Base-by-base conservation (phyloP, 2,113 vertebrate species). In the Ranitomeya variabilis region DNA sequence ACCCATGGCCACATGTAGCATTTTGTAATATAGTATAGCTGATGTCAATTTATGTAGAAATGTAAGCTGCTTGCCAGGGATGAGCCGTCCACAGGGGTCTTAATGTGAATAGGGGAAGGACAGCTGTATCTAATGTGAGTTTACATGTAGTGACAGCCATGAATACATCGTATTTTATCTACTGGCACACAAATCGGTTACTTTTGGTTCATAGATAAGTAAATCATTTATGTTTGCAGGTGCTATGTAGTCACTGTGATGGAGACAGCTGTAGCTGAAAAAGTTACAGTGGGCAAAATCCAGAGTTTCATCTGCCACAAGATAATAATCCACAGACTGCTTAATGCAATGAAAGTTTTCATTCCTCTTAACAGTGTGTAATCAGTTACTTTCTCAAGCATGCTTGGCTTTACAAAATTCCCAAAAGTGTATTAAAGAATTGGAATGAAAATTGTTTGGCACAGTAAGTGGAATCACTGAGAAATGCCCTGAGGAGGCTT, bases 291-390 rank as follows among this genome's bases (percentile, higher is more conserved):
- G 90, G 83, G 88, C 89, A 88, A 15, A 80, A 23, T 55, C 23
- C 71, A 80, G 80, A 60, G 81, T 45, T 77, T 71, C 55, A 31
- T 64, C 6, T 57, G 54, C 80, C 73, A 59, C 73, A 66, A 21
- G 60, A 67, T 89, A 92, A 90, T 86, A 51, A 90, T 86, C 1
- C 82, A 45, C 81, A 89, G 64, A 89, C 84, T 77, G 55, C 82
- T 84, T 59, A 76, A 87, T 90, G 90, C 54, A 90, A 78, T 80
- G 59, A 69, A n/a, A 64, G 31, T 55, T 86, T 90, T 78, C 88
- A 91, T 88, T 91, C 89, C 89, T 80, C 90, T 74, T 85, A 74
- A 87, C 73, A 73, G 66, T 66, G 82, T 79, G 74, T 90, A 76
- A 85, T 86, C 62, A 73, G 71, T 59, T n/a, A 55, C 10, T 83